Percentiles rank a stretch among this genome's conserved stretches.
Conservation (phyloP, 2,113 vertebrate species). For the Pachyramphus minor region DNA sequence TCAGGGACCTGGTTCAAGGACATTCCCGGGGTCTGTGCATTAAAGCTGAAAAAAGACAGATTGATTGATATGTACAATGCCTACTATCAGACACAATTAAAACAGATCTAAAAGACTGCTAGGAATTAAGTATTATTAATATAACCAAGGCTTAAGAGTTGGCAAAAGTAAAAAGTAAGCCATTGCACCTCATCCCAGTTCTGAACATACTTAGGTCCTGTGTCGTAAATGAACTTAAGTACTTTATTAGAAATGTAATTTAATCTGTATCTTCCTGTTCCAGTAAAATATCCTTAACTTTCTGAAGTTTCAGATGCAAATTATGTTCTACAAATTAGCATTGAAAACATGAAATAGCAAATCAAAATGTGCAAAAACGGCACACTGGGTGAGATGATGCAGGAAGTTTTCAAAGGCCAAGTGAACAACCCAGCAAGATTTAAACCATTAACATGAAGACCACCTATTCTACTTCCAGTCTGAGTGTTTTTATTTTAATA, state of each 20-base stretch:
- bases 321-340: neutral
- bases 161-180: neutral
- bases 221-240: neutral
- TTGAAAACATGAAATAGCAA: neutral
- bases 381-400: neutral
- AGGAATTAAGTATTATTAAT: neutral
- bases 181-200: neutral
- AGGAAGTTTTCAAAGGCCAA: neutral
- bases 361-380: neutral
- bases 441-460: neutral
- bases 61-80: neutral
- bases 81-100: neutral
- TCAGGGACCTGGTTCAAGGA: neutral
- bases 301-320: neutral
- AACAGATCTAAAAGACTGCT: neutral
- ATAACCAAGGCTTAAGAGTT: neutral
- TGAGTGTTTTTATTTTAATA: neutral
- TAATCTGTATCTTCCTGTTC: neutral
- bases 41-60: neutral
- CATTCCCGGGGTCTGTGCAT: neutral
- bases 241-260: neutral
- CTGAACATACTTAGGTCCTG: neutral
- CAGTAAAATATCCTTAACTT: neutral
- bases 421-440: neutral
- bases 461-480: neutral